Evolutionary conservation across 2,797 vertebrate genomes (phyloP).

Genomic region (Hozukius guyotensis): DNA sequence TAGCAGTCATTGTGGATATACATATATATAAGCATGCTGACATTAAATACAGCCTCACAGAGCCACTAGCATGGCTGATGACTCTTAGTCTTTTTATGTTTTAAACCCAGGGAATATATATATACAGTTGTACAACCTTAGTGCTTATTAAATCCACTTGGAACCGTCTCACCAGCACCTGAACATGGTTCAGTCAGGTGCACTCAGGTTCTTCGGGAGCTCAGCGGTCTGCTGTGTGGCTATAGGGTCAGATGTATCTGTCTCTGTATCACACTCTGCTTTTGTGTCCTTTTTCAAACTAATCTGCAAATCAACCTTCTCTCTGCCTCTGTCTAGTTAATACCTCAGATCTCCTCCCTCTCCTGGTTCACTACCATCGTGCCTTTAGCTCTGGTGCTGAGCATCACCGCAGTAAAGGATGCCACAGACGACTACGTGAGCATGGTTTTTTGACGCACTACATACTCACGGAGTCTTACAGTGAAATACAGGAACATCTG

Average conservation of each 20-base stretch:
- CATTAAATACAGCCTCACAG: background rate
- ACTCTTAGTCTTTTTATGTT: background rate
- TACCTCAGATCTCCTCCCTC: slow-evolving; percentile 95
- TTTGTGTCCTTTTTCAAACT: background rate
- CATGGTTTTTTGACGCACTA: background rate
- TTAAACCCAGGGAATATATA: background rate
- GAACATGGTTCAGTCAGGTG: background rate
- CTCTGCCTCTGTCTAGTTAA: slow-evolving; percentile 83
- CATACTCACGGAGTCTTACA: background rate
- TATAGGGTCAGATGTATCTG: background rate
- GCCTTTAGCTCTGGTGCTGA: slow-evolving; percentile 97
- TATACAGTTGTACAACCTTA: background rate
- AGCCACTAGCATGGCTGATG: background rate
- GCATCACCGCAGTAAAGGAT: slow-evolving; percentile 96
- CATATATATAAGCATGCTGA: background rate
- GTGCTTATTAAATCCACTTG: background rate
- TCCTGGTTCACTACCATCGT: slow-evolving; percentile 99
- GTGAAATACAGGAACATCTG: background rate
- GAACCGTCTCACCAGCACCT: background rate
- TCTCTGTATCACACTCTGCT: background rate
- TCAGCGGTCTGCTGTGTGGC: background rate
- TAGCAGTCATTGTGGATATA: background rate
- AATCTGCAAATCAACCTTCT: background rate
- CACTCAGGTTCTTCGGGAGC: background rate
- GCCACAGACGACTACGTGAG: slow-evolving; percentile 97